These are phyloP conservation scores for Pangasianodon gigas DNA, from an alignment of 2,113 vertebrate species.

Conservation along the genomic window DNA sequence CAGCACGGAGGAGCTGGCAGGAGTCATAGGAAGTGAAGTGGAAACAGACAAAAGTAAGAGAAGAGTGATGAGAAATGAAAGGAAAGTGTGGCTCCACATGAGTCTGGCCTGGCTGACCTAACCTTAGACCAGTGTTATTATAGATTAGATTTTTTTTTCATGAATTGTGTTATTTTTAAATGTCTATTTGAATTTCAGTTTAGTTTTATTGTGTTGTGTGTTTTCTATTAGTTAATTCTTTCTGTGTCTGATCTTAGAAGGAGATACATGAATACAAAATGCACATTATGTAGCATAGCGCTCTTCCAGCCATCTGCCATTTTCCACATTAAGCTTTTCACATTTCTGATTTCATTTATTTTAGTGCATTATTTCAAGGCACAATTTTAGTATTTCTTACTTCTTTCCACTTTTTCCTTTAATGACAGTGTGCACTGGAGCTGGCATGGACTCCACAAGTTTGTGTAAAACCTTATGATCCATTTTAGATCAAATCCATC, in stretches of 20 bases:
- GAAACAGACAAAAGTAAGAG: conserved; percentile 21
- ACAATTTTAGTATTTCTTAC: not conserved
- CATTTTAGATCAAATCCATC: not conserved
- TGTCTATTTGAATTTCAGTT: not conserved
- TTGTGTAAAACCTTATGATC: not conserved
- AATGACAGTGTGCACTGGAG: not conserved
- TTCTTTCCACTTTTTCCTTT: not conserved
- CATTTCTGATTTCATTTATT: not conserved
- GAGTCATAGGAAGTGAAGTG: conserved; percentile 35
- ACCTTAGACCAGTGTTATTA: not conserved
- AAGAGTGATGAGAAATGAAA: conserved; percentile 14
- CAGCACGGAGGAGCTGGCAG: conserved; percentile 8
- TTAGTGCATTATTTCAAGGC: not conserved
- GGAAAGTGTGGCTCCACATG: not conserved
- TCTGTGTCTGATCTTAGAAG: not conserved
- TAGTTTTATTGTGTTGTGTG: too few relatives aligned
- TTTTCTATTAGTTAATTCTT: not conserved
- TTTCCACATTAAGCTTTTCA: not conserved
- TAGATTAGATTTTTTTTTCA: not conserved
- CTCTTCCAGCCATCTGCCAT: not conserved
- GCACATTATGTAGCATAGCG: not conserved
- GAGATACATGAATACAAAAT: too few relatives aligned
- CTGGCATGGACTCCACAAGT: not conserved
- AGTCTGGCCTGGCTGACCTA: not conserved
- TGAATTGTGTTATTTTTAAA: not conserved